phyloP scores from a whole-genome alignment of 2,888 invertebrate genomes.

The Orthosia incerta region DNA sequence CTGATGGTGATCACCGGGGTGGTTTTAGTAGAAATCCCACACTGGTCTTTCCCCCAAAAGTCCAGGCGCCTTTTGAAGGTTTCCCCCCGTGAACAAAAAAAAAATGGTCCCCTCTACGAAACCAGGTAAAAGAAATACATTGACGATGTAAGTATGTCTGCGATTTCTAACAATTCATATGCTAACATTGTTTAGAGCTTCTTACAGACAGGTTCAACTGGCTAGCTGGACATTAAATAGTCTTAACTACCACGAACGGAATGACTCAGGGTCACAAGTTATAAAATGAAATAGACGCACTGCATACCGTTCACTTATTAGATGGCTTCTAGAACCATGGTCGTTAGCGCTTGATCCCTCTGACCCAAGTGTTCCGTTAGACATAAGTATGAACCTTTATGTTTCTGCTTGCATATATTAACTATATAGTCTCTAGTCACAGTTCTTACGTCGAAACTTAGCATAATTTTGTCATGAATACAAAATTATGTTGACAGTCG shows the following conservation, averaged over 20 bases:
- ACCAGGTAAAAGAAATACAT: not conserved
- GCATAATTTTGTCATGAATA: slow-evolving; percentile 58
- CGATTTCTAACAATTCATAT: not conserved
- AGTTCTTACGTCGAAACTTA: slow-evolving; percentile 50
- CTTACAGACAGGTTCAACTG: not conserved
- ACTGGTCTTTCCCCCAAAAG: too few species aligned
- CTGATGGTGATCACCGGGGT: too few species aligned
- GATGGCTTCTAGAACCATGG: slow-evolving; percentile 44
- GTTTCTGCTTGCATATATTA: slow-evolving; percentile 56
- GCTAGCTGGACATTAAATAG: slow-evolving; percentile 41
- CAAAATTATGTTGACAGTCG: slow-evolving; percentile 41
- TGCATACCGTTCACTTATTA: slow-evolving; percentile 52
- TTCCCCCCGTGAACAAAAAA: too few species aligned
- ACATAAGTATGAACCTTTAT: slow-evolving; percentile 51
- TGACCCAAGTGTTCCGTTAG: slow-evolving; percentile 59
- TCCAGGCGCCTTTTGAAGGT: too few species aligned
- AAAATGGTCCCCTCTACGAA: not conserved
- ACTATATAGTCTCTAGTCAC: slow-evolving; percentile 29
- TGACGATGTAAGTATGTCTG: not conserved
- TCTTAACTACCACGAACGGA: slow-evolving; percentile 12
- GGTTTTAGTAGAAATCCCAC: too few species aligned
- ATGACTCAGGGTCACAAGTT: slow-evolving; percentile 37
- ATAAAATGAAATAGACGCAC: slow-evolving; percentile 43
- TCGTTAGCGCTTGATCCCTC: slow-evolving; percentile 61
- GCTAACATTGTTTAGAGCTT: slow-evolving; percentile 9